Percentiles rank a stretch among this genome's conserved stretches.
These are phyloP conservation scores for Ferrisia virgata DNA, from an alignment of 2,888 invertebrate genomes.

Conservation along the genomic window DNA sequence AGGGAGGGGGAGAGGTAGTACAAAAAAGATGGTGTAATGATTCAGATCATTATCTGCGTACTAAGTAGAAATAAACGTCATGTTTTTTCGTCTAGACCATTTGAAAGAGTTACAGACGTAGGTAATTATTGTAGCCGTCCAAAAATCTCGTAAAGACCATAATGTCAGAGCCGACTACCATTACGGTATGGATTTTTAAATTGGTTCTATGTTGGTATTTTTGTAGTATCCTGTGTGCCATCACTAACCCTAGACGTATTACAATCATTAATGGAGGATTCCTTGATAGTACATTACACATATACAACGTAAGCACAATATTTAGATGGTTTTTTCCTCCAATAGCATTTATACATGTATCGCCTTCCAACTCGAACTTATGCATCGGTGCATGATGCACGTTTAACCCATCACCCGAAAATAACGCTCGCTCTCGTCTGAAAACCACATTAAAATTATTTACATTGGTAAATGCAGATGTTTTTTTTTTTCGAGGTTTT, in stretches of 20 bases:
- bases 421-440: background rate
- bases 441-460: slow-evolving; percentile 16
- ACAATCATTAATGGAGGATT: background rate
- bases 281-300: background rate
- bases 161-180: background rate
- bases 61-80: slow-evolving; percentile 1
- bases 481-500: background rate
- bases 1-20: no score
- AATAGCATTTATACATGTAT: background rate
- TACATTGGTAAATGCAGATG: slow-evolving; percentile 6
- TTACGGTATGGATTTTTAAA: background rate
- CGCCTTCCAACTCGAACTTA: background rate
- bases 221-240: background rate
- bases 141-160: background rate
- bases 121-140: background rate
- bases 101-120: background rate
- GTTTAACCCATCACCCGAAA: no score
- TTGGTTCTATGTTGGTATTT: background rate
- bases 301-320: background rate
- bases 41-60: background rate
- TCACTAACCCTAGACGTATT: background rate
- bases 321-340: background rate
- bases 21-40: background rate
- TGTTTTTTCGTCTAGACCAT: slow-evolving; percentile 1
- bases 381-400: background rate